Evolutionary conservation across 1,140 invertebrate genomes (phyloP).

Genomic region (Manduca sexta): DNA sequence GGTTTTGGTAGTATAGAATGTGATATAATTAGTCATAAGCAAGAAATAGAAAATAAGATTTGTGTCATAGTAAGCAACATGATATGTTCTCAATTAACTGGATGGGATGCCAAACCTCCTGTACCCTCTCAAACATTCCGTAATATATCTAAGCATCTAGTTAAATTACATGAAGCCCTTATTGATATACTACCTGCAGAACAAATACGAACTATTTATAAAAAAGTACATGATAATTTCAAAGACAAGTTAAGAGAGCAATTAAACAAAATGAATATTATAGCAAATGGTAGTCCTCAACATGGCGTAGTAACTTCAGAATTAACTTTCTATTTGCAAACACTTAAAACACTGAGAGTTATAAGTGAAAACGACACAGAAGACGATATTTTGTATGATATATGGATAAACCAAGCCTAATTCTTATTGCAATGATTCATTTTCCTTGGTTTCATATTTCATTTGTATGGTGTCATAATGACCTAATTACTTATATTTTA

Average conservation of each 20-base stretch:
- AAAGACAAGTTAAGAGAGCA: slow-evolving; percentile 90
- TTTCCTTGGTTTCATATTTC: too few relatives aligned
- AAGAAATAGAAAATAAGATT: slow-evolving; percentile 94
- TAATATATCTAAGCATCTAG: slow-evolving; percentile 92
- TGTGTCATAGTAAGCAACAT: slow-evolving; percentile 91
- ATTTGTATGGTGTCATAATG: too few relatives aligned
- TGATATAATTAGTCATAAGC: slow-evolving; percentile 91
- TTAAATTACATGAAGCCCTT: slow-evolving; percentile 94
- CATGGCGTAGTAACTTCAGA: slow-evolving; percentile 97
- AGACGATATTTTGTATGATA: slow-evolving; percentile 84
- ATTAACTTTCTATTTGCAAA: slow-evolving; percentile 96
- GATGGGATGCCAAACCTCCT: slow-evolving; percentile 95
- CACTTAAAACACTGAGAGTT: slow-evolving; percentile 89
- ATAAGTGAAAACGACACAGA: slow-evolving; percentile 82
- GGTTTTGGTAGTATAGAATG: slow-evolving; percentile 80
- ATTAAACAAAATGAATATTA: slow-evolving; percentile 89
- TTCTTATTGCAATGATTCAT: background rate
- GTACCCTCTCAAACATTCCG: slow-evolving; percentile 95
- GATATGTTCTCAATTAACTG: slow-evolving; percentile 81
- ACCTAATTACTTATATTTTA: too few relatives aligned
- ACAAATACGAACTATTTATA: slow-evolving; percentile 84
- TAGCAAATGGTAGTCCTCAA: slow-evolving; percentile 95
- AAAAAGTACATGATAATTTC: slow-evolving; percentile 89
- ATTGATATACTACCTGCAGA: slow-evolving; percentile 82
- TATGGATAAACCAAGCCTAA: slow-evolving; percentile 79